Base-by-base conservation (phyloP, 2,797 vertebrate species). In the Protosalanx chinensis region DNA sequence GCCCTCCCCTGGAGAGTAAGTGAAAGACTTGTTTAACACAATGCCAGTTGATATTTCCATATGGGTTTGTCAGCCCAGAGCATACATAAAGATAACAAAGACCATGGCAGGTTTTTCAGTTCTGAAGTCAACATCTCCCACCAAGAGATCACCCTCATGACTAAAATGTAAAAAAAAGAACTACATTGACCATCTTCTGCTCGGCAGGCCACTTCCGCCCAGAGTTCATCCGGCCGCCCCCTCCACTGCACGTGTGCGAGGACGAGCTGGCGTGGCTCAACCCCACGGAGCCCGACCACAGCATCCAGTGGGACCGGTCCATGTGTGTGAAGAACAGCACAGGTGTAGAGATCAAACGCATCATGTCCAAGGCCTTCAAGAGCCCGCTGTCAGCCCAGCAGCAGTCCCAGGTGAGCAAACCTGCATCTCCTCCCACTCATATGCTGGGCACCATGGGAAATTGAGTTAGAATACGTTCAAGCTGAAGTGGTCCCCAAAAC, bases 341-440 rank as follows among this genome's bases (percentile, higher is more conserved):
- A 0, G 97, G 97, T 1, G 89, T 97, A 4, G 98, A 99, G 88
- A 96, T 98, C 88, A 99, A 99, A 80, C 94, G 96, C 75, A 94
- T 99, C 85, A 99, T 99, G 97, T 92, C 96, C 79, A 98, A 98
- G 85, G 98, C 98, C 82, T 99, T 99, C 89, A 99, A 98, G 92
- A 99, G 98, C 79, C 96, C 97, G 0, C 90, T 99, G 73, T 96
- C 96, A 1, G 95, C 97, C 46, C 93, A 95, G 67, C 98, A 99
- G 69, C 98, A 98, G 86, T 94, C 94, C 0, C 97, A 99, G 94
- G 97, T 97, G 67, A 64, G 75, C 32, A 7, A 12, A n/a, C 41
- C 51, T 6, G 4, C 18, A 8, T 56, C 51, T 8, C 3, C 41
- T n/a, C 16, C 6, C 51, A 16, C 51, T 56, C 51, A 6, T 4